Percentiles rank a stretch among this genome's conserved stretches.
phyloP scores from a whole-genome alignment of 2,888 invertebrate species.

The Chrysina gloriosa region DNA sequence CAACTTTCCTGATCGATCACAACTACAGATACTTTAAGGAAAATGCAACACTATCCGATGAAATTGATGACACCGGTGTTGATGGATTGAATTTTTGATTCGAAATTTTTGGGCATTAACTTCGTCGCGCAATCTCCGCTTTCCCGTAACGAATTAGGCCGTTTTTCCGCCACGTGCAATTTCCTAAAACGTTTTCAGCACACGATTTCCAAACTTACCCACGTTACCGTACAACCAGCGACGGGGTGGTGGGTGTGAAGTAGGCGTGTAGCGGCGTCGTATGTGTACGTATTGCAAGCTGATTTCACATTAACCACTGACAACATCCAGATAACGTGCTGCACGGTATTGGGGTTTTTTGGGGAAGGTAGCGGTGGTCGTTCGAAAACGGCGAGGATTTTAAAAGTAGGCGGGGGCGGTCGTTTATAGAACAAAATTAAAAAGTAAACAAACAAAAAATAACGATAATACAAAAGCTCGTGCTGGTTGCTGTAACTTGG shows the following conservation, averaged over 20 bases:
- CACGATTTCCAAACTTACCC: neutral
- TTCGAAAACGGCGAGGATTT: neutral
- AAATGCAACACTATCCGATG: too few relatives aligned
- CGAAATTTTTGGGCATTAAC: too few relatives aligned
- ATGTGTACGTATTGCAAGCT: conserved; percentile 7
- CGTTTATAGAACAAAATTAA: too few relatives aligned
- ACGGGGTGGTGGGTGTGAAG: neutral
- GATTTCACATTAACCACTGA: neutral
- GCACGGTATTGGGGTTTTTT: conserved; percentile 42
- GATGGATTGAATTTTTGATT: too few relatives aligned
- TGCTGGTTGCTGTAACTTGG: neutral
- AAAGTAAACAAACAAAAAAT: neutral
- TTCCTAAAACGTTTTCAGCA: neutral
- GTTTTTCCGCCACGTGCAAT: neutral
- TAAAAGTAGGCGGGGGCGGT: too few relatives aligned
- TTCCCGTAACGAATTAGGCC: too few relatives aligned
- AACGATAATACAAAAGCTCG: conserved; percentile 1
- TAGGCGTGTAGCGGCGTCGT: neutral
- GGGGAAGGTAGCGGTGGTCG: conserved; percentile 38
- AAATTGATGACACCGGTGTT: too few relatives aligned
- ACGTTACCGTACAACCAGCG: neutral
- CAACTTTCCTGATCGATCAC: too few relatives aligned
- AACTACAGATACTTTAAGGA: too few relatives aligned
- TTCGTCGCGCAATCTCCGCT: too few relatives aligned
- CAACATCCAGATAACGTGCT: conserved; percentile 22